phyloP scores from a whole-genome alignment of 2,888 invertebrate genomes.

The Chrysodeixis includens region DNA sequence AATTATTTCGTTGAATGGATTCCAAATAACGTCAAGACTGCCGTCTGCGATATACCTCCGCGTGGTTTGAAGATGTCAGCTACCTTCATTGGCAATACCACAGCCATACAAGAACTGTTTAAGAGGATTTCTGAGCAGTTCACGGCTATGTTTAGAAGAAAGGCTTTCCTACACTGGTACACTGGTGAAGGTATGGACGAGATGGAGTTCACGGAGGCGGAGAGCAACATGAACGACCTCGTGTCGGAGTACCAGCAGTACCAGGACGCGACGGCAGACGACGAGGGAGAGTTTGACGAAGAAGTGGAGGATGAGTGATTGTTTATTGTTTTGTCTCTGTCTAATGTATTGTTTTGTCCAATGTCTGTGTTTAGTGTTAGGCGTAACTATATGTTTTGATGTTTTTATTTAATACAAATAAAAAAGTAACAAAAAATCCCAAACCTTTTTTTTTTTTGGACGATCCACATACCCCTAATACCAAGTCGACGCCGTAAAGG shows the following conservation, averaged over 20 bases:
- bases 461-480: not conserved
- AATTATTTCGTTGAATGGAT: constrained; percentile 95
- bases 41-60: constrained; percentile 94
- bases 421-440: constrained; percentile 25
- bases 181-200: constrained; percentile 99
- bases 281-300: constrained; percentile 95
- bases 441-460: not conserved
- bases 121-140: constrained; percentile 96
- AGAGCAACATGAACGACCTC: constrained; percentile 97
- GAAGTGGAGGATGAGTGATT: constrained; percentile 82
- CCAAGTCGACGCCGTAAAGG: no score
- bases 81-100: constrained; percentile 96
- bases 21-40: constrained; percentile 94
- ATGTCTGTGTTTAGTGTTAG: constrained; percentile 74
- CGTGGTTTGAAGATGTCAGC: constrained; percentile 94
- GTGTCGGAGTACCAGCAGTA: constrained; percentile 97
- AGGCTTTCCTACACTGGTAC: constrained; percentile 98
- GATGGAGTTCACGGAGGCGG: constrained; percentile 98
- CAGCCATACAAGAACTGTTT: constrained; percentile 96
- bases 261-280: constrained; percentile 96
- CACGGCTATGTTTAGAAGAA: constrained; percentile 97
- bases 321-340: constrained; percentile 50
- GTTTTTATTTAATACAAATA: constrained; percentile 58
- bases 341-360: constrained; percentile 62
- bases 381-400: constrained; percentile 66